Evolutionary conservation across 2,113 vertebrate genomes (phyloP).

Genomic region (Thamnophis sirtalis): DNA sequence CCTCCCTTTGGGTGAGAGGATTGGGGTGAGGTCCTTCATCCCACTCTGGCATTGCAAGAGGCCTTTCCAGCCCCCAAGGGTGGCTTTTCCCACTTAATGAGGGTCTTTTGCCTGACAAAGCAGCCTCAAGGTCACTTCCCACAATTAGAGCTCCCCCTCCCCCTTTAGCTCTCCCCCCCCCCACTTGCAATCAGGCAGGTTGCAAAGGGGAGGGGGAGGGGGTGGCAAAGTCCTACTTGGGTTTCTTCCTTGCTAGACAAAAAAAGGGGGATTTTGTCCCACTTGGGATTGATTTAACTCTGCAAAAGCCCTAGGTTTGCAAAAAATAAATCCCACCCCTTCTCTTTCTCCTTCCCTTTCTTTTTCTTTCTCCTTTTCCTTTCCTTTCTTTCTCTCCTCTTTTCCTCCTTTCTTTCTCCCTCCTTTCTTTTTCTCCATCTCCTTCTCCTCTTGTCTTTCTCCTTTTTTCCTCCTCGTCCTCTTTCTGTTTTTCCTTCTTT

Average conservation of each 20-base stretch:
- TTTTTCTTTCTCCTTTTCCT: fast-evolving
- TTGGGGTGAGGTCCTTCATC: too few relatives aligned
- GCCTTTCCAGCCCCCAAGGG: neutral
- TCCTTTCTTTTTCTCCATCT: too few relatives aligned
- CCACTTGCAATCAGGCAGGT: neutral
- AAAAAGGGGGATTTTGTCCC: neutral
- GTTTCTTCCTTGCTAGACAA: neutral
- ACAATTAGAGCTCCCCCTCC: neutral
- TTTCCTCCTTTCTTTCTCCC: too few relatives aligned
- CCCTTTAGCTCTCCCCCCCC: neutral
- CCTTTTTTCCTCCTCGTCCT: too few relatives aligned
- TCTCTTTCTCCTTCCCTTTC: neutral
- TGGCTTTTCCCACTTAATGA: neutral
- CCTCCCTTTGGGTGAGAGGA: neutral
- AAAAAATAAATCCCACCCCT: neutral
- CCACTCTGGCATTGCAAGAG: too few relatives aligned
- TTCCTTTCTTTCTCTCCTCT: too few relatives aligned
- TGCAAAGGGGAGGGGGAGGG: neutral
- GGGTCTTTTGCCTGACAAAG: neutral
- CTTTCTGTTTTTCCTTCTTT: neutral
- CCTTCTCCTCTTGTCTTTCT: neutral
- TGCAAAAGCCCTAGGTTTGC: too few relatives aligned
- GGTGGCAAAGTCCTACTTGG: neutral
- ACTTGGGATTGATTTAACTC: neutral
- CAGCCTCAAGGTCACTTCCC: neutral